These are phyloP conservation scores for Diphyllodes magnificus DNA, from an alignment of 2,113 vertebrate genomes.

Conservation along the genomic window DNA sequence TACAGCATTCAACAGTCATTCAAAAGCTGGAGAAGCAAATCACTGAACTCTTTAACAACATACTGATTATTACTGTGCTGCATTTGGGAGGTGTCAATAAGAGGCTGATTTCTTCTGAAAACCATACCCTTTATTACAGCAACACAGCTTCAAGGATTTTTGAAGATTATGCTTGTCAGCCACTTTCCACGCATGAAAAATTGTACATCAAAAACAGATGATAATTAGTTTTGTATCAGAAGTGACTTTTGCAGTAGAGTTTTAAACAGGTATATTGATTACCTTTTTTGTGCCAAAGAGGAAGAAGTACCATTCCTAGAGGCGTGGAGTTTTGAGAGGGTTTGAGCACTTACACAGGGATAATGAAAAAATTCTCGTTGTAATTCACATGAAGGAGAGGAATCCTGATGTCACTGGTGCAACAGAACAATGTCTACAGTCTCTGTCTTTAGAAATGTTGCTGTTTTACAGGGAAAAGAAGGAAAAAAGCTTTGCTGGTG, in stretches of 20 bases:
- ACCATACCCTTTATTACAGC: neutral
- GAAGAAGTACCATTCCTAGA: neutral
- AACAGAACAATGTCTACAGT: neutral
- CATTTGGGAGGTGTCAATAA: neutral
- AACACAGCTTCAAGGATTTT: neutral
- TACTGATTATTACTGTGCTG: neutral
- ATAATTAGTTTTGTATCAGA: neutral
- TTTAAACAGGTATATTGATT: neutral
- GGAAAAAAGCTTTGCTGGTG: neutral
- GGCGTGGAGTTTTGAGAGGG: neutral
- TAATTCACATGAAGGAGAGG: neutral
- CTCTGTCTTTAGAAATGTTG: neutral
- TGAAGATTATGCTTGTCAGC: neutral
- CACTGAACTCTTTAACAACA: neutral
- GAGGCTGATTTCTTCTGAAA: neutral
- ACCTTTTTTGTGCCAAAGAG: neutral
- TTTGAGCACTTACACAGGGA: neutral
- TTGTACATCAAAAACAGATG: neutral
- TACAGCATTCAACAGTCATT: neutral
- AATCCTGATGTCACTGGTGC: neutral
- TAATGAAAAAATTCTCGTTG: neutral
- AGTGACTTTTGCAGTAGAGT: neutral
- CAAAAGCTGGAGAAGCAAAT: neutral
- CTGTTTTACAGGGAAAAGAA: neutral
- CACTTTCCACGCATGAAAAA: neutral